Evolutionary conservation across 2,888 invertebrate species (phyloP), one percentile per base, ranked within the genome.

Genomic region (Latrodectus elegans): DNA sequence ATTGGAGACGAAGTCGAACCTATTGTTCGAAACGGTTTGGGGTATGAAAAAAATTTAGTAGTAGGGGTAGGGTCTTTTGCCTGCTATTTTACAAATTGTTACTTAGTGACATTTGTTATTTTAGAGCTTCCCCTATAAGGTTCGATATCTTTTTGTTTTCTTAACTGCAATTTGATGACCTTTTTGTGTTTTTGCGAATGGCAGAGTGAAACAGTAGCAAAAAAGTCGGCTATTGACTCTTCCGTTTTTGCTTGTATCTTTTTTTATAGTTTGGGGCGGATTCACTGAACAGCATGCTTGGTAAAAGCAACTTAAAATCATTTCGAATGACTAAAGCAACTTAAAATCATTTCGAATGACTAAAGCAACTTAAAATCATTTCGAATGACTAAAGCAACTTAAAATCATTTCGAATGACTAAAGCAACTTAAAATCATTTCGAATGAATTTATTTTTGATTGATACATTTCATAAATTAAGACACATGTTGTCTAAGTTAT

Each of bases 61-160:
- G 74, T 9, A 64, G 74, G 67, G 72, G 64, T 26, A 22, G 49
- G 17, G 75, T 12, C 64, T 51, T 64, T 72, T 71, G 60, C 73
- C 79, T 55, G 74, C 82, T 79, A 82, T 88, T 88, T 88, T 88
- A 88, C 82, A 88, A 88, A 88, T 88, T 88, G 82, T 88, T 78
- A 88, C 87, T 82, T 78, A 83, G 87, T 83, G 15, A 68, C 82
- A 80, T 87, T 87, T 87, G 86, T 87, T 81, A 81, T 87, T 87
- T 87, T 87, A 87, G 77, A 65, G 77, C 81, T 79, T 53, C 86
- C 67, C 72, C 70, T 38, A 38, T 38, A 38, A 38, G 38, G 38
- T 2, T 67, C 68, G 1, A 9, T 60, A 10, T n/a, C 11, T n/a
- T 70, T 71, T 74, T 68, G 15, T 64, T 74, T 73, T 67, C 64